Evolutionary conservation across 2,113 vertebrate genomes (phyloP), one percentile per base, ranked within the genome.

Genomic region (Irena cyanogastra): DNA sequence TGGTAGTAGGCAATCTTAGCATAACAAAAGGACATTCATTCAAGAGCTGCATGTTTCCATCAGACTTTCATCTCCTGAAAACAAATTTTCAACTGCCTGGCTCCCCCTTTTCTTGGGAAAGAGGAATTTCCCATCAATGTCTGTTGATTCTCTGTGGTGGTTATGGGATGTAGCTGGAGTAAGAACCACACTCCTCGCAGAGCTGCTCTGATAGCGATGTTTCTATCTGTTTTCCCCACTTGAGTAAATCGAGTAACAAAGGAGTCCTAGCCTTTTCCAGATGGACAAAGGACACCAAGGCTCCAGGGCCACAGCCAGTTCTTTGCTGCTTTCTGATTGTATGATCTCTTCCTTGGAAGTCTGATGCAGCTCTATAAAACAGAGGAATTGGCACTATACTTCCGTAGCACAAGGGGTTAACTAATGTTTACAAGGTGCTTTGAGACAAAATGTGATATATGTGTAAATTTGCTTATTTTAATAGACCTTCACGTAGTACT

Each of bases 31-130:
- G n/a, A 90, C 30, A 42, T 88, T 53, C 17, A 28, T 71, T 91
- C 90, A 77, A 41, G 65, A 89, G 61, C 84, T 59, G 30, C 19
- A 52, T 39, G 80, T 81, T 89, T 94, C 61, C 61, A 72, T 89
- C 37, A 77, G 61, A n/a, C 35, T 85, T 94, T 64, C 49, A 71
- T 91, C 70, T 91, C 64, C 59, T 64, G 44, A 75, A 95, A 97
- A 90, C 26, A 10, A 37, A 63, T 83, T 94, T 94, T 72, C 45
- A 56, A 33, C 30, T 42, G 13, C 47, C 57, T 71, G 71, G 13
- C n/a, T 91, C 37, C 42, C 70, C 30, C 50, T 50, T 35, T 70
- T 44, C 71, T 49, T 6, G 5, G 54, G 20, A n/a, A 82, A 65
- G 27, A 1, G 11, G 47, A 35, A 41, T 50, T 53, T 66, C 63